Conservation (phyloP, 2,797 vertebrate species). For the Protonibea diacanthus region DNA sequence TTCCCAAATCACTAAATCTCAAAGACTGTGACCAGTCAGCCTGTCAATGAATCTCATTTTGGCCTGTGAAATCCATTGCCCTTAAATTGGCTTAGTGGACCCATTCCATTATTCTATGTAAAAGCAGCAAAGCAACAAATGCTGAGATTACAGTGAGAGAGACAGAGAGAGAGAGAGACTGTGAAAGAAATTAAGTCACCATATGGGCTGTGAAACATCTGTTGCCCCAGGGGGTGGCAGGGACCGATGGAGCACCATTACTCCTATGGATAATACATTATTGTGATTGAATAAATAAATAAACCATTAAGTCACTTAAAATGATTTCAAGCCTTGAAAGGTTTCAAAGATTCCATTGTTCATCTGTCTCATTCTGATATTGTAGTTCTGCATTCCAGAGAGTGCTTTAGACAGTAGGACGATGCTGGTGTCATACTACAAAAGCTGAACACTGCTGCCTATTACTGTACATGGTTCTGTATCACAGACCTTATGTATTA, state of each 20-base stretch:
- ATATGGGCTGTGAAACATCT: conserved; percentile 85
- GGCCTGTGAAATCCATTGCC: conserved; percentile 39
- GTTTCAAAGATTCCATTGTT: conserved; percentile 60
- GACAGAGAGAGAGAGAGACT: conserved; percentile 38
- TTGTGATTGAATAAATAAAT: conserved; percentile 86
- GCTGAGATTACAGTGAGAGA: conserved; percentile 53
- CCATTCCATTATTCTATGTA: conserved; percentile 48
- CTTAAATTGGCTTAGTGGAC: conserved; percentile 42
- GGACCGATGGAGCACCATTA: conserved; percentile 77
- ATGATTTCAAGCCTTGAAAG: conserved; percentile 70
- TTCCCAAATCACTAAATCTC: conserved; percentile 48
- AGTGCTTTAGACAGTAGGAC: conserved; percentile 11
- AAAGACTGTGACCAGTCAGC: conserved; percentile 24
- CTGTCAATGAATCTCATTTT: conserved; percentile 23
- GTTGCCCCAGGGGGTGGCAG: conserved; percentile 78
- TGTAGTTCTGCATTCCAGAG: conserved; percentile 10
- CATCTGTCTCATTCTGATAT: conserved; percentile 50
- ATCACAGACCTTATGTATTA: conserved; percentile 24
- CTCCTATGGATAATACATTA: conserved; percentile 83
- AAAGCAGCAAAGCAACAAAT: conserved; percentile 65
- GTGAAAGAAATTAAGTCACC: conserved; percentile 70
- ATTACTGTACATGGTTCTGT: background rate
- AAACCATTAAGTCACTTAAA: conserved; percentile 79
- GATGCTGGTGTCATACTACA: background rate
- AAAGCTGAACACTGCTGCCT: conserved; percentile 11